phyloP scores from a whole-genome alignment of 2,888 invertebrate species.

The Dastarcus helophoroides region DNA sequence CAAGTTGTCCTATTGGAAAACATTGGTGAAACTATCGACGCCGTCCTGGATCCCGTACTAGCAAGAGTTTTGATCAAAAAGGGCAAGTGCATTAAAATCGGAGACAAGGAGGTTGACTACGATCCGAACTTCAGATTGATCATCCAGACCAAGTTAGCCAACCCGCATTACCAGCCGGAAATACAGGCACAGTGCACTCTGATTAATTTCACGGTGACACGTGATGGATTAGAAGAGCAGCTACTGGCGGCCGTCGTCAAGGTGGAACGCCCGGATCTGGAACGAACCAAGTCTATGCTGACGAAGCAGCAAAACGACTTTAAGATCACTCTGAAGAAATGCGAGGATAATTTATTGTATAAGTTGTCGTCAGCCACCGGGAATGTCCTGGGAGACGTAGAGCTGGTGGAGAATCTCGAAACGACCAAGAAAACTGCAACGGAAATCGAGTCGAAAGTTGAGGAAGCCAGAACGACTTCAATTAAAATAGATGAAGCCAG shows the following conservation, averaged over 20 bases:
- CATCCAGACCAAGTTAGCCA: conserved; percentile 85
- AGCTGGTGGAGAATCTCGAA: conserved; percentile 83
- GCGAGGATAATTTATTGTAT: conserved; percentile 82
- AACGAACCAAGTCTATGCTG: conserved; percentile 65
- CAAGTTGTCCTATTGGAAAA: conserved; percentile 74
- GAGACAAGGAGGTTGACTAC: conserved; percentile 86
- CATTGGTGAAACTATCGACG: conserved; percentile 79
- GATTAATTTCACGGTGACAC: conserved; percentile 91
- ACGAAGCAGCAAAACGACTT: conserved; percentile 91
- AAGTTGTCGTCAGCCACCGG: conserved; percentile 83
- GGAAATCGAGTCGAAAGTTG: conserved; percentile 78
- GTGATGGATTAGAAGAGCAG: conserved; percentile 86
- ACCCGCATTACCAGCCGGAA: conserved; percentile 93
- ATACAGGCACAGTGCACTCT: conserved; percentile 93
- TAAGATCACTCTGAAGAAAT: conserved; percentile 76
- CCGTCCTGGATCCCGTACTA: conserved; percentile 79
- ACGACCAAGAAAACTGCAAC: conserved; percentile 86
- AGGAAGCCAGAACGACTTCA: conserved; percentile 75
- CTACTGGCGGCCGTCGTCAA: conserved; percentile 87
- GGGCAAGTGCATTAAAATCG: conserved; percentile 71
- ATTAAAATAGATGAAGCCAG: conserved; percentile 83
- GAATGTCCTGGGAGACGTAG: conserved; percentile 81
- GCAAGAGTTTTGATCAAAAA: conserved; percentile 82
- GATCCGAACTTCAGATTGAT: conserved; percentile 71
- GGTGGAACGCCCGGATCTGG: conserved; percentile 84